Conservation (phyloP, 2,113 vertebrate species). For the Colaptes auratus region DNA sequence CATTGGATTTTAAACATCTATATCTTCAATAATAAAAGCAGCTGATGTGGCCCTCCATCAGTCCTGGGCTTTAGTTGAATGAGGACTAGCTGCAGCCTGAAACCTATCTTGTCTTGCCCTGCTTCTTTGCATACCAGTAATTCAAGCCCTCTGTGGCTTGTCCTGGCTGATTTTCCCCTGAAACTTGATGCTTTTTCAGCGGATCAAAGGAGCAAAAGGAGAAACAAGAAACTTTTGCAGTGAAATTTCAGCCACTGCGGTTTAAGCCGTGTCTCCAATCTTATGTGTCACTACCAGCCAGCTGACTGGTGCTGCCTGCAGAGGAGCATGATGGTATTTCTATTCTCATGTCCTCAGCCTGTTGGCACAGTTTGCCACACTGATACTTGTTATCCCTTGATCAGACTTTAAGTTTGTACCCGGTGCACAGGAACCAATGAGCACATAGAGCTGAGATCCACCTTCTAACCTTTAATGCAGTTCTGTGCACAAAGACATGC, state of each 20-base stretch:
- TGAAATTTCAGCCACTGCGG: not conserved
- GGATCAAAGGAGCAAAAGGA: slow-evolving; percentile 14
- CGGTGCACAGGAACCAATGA: not conserved
- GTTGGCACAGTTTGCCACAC: not conserved
- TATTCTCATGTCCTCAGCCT: not conserved
- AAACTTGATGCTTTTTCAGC: slow-evolving; percentile 2
- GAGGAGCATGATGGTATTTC: not conserved
- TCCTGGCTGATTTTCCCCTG: slow-evolving; percentile 29
- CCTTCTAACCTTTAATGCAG: not conserved
- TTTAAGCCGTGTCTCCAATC: not conserved
- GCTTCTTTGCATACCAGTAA: slow-evolving; percentile 1
- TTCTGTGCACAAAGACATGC: not conserved
- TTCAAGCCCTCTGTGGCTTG: slow-evolving; percentile 1
- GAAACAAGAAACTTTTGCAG: slow-evolving; percentile 42
- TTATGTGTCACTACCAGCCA: rapidly evolving
- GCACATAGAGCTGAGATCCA: not conserved
- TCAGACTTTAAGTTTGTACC: not conserved
- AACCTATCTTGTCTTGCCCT: not conserved
- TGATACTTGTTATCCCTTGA: not conserved
- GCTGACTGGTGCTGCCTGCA: not conserved
- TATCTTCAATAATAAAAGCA: not conserved
- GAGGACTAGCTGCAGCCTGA: slow-evolving; percentile 8
- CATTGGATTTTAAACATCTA: slow-evolving; percentile 30
- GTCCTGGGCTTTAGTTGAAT: not conserved
- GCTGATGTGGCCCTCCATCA: not conserved